phyloP scores from a whole-genome alignment of 2,888 invertebrate species.

The Tenthredo amoena region DNA sequence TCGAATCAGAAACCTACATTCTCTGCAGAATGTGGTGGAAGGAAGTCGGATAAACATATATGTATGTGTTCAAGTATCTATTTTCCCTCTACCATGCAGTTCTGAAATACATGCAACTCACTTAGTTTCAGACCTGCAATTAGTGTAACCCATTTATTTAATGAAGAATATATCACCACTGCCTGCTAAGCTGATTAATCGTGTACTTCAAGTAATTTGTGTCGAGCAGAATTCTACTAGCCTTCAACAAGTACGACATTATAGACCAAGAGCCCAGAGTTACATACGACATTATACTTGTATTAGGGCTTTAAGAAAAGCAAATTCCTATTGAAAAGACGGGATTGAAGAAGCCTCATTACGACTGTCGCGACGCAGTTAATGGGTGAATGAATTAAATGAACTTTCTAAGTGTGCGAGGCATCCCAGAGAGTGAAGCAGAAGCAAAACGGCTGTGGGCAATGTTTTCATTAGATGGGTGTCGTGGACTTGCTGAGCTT shows the following conservation, averaged over 20 bases:
- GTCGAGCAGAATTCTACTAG: neutral
- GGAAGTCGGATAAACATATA: neutral
- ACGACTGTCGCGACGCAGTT: neutral
- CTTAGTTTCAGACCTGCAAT: neutral
- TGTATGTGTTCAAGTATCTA: neutral
- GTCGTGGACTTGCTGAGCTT: neutral
- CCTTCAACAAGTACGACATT: neutral
- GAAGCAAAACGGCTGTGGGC: slow-evolving; percentile 4
- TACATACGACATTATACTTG: neutral
- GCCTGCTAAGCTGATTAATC: neutral
- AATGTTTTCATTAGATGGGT: slow-evolving; percentile 34
- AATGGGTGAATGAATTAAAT: slow-evolving; percentile 29
- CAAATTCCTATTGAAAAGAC: slow-evolving; percentile 4
- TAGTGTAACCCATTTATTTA: neutral
- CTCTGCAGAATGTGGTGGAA: neutral
- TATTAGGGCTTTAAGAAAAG: neutral
- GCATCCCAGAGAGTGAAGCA: neutral
- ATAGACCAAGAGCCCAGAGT: neutral
- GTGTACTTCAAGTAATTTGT: neutral
- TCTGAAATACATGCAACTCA: neutral
- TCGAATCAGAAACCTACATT: neutral
- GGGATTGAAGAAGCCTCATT: slow-evolving; percentile 19
- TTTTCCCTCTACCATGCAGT: neutral
- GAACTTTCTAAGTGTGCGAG: neutral
- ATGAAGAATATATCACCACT: neutral